These are phyloP conservation scores for Galerucella nymphaeae DNA, from an alignment of 2,888 invertebrate genomes.

Conservation along the genomic window DNA sequence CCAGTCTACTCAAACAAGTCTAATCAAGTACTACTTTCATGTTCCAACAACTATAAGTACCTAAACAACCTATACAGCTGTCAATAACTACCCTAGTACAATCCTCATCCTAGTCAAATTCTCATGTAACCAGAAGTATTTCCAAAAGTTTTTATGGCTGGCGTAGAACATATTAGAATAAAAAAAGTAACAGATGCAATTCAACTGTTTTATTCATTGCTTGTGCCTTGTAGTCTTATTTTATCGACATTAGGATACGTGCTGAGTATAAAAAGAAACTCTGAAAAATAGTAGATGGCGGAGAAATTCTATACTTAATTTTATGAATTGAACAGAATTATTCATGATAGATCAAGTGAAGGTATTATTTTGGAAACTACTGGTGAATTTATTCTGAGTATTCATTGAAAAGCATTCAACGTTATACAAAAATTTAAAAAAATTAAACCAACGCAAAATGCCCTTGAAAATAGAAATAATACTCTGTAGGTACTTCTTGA, in stretches of 20 bases:
- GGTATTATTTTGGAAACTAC: not conserved
- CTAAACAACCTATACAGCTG: too few species aligned
- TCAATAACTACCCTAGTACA: too few species aligned
- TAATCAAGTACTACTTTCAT: too few species aligned
- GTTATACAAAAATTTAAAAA: too few species aligned
- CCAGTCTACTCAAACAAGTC: too few species aligned
- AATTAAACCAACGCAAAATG: too few species aligned
- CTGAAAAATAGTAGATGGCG: not conserved
- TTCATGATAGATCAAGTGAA: slow-evolving; percentile 3
- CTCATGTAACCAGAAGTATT: not conserved
- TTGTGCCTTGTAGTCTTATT: slow-evolving; percentile 16
- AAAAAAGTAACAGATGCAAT: not conserved
- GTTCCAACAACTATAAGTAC: too few species aligned
- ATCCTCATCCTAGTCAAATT: too few species aligned
- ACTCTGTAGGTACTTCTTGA: too few species aligned
- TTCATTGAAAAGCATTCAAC: too few species aligned
- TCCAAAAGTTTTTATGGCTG: not conserved
- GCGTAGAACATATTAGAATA: not conserved
- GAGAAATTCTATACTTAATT: slow-evolving; percentile 1
- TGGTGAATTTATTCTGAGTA: not conserved
- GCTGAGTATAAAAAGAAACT: slow-evolving; percentile 5
- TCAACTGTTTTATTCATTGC: slow-evolving; percentile 14
- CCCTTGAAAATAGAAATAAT: too few species aligned
- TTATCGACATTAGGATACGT: slow-evolving; percentile 17
- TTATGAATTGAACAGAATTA: slow-evolving; percentile 9